A percentile compares a stretch with the other conserved stretches of the same genome.
Conservation (phyloP, 2,113 vertebrate species). For the Crotalus horridus region DNA sequence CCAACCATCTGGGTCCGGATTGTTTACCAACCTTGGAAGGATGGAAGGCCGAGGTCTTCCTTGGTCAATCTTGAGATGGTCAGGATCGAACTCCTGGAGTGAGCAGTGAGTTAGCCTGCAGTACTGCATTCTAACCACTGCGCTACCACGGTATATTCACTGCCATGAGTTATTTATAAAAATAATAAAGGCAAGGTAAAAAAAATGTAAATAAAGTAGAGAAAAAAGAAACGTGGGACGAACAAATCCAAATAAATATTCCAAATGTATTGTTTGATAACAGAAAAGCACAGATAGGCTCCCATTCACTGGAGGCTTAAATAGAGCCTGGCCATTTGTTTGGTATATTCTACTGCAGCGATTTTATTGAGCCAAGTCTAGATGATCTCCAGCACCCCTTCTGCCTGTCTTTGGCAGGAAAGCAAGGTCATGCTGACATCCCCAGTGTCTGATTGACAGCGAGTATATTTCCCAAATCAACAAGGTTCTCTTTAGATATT, state of each 20-base stretch:
- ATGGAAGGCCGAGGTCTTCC: too few species aligned
- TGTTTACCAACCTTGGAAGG: too few species aligned
- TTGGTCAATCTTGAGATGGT: too few species aligned
- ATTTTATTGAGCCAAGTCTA: neutral
- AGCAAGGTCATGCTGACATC: neutral
- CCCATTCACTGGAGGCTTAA: neutral
- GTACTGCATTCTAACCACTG: too few species aligned
- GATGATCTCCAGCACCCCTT: neutral
- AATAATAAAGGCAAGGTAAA: too few species aligned
- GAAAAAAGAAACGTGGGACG: neutral
- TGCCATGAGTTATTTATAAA: too few species aligned
- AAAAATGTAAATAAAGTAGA: too few species aligned
- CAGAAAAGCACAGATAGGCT: neutral
- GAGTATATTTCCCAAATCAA: neutral
- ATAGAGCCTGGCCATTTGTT: neutral
- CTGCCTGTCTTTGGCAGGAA: neutral
- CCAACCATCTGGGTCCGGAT: too few species aligned
- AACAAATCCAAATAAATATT: neutral
- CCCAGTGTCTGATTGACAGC: neutral
- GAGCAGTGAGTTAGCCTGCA: too few species aligned
- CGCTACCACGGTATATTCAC: too few species aligned
- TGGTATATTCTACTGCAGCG: neutral
- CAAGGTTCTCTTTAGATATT: neutral
- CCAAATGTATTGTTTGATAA: neutral
- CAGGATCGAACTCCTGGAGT: too few species aligned